Evolutionary conservation across 2,888 invertebrate species (phyloP), one percentile per base, ranked within the genome.

Genomic region (Drosophila affinis): DNA sequence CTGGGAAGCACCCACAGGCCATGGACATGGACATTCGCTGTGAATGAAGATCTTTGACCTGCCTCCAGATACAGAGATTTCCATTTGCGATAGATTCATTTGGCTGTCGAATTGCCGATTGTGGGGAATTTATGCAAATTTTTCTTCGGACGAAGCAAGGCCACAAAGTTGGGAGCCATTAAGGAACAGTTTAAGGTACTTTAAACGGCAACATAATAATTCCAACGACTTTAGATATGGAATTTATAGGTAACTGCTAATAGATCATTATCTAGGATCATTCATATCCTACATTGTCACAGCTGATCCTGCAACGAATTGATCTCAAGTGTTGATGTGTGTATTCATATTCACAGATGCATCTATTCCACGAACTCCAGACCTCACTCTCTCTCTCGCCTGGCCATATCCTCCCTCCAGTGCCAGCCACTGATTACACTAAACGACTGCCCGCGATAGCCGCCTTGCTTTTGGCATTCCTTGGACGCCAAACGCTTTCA

Each of bases 371-470:
- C 53, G 48, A 48, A 53, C 39, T 18, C 9, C n/a, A 14, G n/a
- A 10, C 49, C 63, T 48, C 53, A 7, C 9, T 29, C 29, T 7
- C 27, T 27, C 7, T 27, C n/a, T 39, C 54, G 32, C 56, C 59
- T 47, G 46, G 29, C 29, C 29, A 29, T 29, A 29, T 29, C 29
- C 29, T 29, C 54, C 59, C 29, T 29, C 54, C 61, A 39, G 24
- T 24, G 61, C 62, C 63, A 52, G 68, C 57, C 72, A 71, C 75
- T 84, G 81, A 82, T 82, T 82, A 82, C 73, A 65, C 84, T 77
- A 84, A 84, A 81, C 81, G 81, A 77, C 71, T 77, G 72, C 56
- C 32, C 59, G 62, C 67, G 81, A 81, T 84, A 81, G 71, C 61
- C 76, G 73, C 53, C 58, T 58, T 65, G 53, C 67, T 67, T 39